These are phyloP conservation scores for Cyprinodon variegatus DNA, from an alignment of 2,113 vertebrate species.

Conservation along the genomic window DNA sequence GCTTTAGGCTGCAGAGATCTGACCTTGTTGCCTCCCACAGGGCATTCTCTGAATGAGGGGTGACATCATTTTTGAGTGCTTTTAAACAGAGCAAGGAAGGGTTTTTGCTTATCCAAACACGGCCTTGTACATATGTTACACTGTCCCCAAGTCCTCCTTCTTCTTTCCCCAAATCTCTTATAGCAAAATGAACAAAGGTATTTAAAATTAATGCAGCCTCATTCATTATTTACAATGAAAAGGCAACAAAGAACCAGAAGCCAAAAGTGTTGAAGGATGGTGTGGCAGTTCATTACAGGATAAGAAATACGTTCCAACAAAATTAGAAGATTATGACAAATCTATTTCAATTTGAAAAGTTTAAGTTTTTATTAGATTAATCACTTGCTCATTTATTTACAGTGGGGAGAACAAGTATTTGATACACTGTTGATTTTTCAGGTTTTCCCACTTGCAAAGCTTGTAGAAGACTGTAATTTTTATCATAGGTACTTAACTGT, in stretches of 20 bases:
- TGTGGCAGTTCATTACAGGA: too few species aligned
- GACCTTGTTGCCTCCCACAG: slow-evolving; percentile 48
- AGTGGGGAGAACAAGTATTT: too few species aligned
- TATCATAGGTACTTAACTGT: too few species aligned
- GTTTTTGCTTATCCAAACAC: slow-evolving; percentile 16
- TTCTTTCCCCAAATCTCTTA: slow-evolving; percentile 29
- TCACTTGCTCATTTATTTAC: background rate
- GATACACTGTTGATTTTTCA: too few species aligned
- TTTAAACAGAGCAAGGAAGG: slow-evolving; percentile 11
- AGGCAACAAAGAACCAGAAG: slow-evolving; percentile 44
- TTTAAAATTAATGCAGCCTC: slow-evolving; percentile 69
- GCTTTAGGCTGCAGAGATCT: slow-evolving; percentile 48
- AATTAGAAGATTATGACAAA: background rate
- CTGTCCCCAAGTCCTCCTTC: slow-evolving; percentile 4
- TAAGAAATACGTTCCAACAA: too few species aligned
- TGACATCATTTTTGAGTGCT: slow-evolving; percentile 61
- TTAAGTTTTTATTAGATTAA: background rate
- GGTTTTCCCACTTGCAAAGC: too few species aligned
- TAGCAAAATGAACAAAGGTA: slow-evolving; percentile 65
- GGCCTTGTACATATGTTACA: background rate
- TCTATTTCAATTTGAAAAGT: background rate
- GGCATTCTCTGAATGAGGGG: slow-evolving; percentile 35
- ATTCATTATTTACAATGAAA: slow-evolving; percentile 72
- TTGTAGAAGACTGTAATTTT: too few species aligned
- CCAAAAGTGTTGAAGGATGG: slow-evolving; percentile 39